Evolutionary conservation across 2,888 invertebrate genomes (phyloP).

Genomic region (Tachina fera): DNA sequence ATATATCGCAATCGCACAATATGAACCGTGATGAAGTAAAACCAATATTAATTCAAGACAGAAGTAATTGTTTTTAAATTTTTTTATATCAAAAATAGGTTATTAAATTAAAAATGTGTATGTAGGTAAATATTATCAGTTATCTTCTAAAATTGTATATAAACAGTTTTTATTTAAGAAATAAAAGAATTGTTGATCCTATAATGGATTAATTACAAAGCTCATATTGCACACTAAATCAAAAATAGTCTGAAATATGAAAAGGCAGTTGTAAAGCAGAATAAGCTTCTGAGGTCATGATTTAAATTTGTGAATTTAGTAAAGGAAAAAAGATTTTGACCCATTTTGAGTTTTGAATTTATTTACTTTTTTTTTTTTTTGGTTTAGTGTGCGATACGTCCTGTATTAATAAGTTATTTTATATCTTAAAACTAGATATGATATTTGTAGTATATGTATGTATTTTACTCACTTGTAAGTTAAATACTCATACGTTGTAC

Average conservation of each 20-base stretch:
- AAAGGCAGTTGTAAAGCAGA: too few species aligned
- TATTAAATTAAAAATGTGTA: constrained; percentile 9
- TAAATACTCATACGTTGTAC: constrained; percentile 44
- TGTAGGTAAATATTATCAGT: constrained; percentile 7
- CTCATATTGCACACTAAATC: too few species aligned
- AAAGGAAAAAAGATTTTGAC: too few species aligned
- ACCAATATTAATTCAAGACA: constrained; percentile 25
- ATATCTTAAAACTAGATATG: constrained; percentile 2
- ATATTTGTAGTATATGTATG: neutral
- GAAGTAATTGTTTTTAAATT: constrained; percentile 63
- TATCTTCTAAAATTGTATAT: constrained; percentile 42
- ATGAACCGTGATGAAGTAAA: constrained; percentile 8
- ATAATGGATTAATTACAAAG: neutral
- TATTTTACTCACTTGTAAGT: neutral
- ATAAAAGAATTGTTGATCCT: constrained; percentile 2
- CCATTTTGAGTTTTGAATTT: too few species aligned
- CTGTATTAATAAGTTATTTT: neutral
- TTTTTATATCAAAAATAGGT: constrained; percentile 34
- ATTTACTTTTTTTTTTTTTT: too few species aligned
- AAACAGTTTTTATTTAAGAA: neutral
- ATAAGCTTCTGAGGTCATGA: too few species aligned
- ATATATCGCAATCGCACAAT: constrained; percentile 4
- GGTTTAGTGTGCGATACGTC: neutral
- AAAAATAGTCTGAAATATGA: too few species aligned
- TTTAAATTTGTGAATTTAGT: too few species aligned